phyloP scores from a whole-genome alignment of 1,140 invertebrate genomes.

The Melipona quadrifasciata region DNA sequence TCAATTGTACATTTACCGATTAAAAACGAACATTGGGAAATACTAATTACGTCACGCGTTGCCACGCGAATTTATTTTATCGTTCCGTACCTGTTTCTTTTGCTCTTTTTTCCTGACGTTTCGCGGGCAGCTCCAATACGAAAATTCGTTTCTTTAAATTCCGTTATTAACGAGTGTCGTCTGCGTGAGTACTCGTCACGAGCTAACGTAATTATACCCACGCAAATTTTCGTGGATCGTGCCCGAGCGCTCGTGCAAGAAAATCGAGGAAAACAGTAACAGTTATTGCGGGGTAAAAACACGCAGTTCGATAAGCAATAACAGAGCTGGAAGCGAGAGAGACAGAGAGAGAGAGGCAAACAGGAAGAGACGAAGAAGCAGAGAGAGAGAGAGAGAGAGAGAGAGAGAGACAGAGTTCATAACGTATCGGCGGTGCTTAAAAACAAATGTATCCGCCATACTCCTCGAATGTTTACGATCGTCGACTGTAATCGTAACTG shows the following conservation, averaged over 20 bases:
- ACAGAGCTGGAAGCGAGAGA: background rate
- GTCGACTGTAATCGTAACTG: constrained; percentile 52
- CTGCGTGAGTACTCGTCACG: background rate
- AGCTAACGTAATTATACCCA: background rate
- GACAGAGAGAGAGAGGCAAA: background rate
- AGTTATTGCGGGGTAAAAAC: background rate
- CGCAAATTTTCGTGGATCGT: background rate
- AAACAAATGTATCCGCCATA: constrained; percentile 56
- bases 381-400: background rate
- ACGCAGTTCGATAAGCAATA: constrained; percentile 12
- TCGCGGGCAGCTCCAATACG: too few relatives aligned
- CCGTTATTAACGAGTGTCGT: too few relatives aligned
- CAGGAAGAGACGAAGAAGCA: background rate
- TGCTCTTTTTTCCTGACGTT: background rate
- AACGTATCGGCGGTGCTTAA: constrained; percentile 51
- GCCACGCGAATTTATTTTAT: background rate
- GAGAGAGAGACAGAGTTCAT: too few relatives aligned
- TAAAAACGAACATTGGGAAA: background rate
- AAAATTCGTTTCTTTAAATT: too few relatives aligned
- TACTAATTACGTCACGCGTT: background rate
- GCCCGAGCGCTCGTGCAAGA: background rate
- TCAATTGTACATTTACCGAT: background rate
- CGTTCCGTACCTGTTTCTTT: background rate
- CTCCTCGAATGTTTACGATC: constrained; percentile 52
- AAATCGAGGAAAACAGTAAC: background rate